Base-by-base conservation (phyloP, 2,797 vertebrate genomes). In the Malurus leucopterus region DNA sequence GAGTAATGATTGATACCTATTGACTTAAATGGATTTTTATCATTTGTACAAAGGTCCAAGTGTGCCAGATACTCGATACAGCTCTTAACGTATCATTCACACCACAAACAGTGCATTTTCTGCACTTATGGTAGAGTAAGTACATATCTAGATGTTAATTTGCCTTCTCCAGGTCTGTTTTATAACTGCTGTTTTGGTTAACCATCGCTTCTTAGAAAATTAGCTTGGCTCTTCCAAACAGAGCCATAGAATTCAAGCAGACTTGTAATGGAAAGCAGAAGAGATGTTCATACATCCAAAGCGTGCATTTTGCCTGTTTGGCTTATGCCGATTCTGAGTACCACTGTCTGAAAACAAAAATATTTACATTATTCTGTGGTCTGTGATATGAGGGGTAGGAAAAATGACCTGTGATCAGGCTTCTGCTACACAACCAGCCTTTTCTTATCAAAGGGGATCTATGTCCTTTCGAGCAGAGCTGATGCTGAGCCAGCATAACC, bases 161-260 rank as follows among this genome's bases (percentile, higher is more conserved):
- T 79, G 61, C 29, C 68, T 89, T 71, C 36, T 63, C 46, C 27
- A 13, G 13, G 38, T 68, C 32, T 54, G 20, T 76, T 89, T 87
- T 70, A 43, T 36, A 86, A 70, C 43, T 2, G 1, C n/a, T 61
- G 47, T 61, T 94, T 84, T 76, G 73, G 83, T 91, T 63, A 91
- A 75, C 63, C 32, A 9, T 30, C 62, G 27, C 12, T 85, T 53
- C 71, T 87, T 69, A 47, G 44, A 57, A 91, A 92, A 78, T 24
- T 11, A 63, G n/a, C 23, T 61, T 70, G 34, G 61, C 29, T 7
- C 43, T 86, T 54, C 51, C 64, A 75, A 51, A 44, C 29, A 75
- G 13, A 68, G 36, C 41, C 36, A 49, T 0, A 61, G 58, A 83
- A 74, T 70, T 91, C 24, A 78, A 70, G 43, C 53, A 70, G 30